Percentiles rank a stretch among this genome's conserved stretches.
These are phyloP conservation scores for Drosophila varians DNA, from an alignment of 1,140 invertebrate species.

Conservation along the genomic window DNA sequence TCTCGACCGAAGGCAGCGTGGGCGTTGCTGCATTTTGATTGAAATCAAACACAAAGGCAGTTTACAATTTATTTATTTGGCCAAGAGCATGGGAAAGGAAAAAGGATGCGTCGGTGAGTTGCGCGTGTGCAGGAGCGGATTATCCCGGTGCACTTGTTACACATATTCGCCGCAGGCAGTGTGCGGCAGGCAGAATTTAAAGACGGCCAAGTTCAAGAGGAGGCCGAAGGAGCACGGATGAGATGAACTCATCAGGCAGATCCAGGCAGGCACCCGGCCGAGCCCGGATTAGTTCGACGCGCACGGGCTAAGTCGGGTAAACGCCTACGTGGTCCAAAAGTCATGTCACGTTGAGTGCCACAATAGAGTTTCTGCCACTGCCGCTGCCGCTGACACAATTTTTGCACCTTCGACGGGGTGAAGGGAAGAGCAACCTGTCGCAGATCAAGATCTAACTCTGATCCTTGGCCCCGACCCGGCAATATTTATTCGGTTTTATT, in stretches of 20 bases:
- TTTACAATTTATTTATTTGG: constrained; percentile 81
- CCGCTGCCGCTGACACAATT: constrained; percentile 63
- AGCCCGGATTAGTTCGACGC: constrained; percentile 67
- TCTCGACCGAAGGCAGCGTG: constrained; percentile 12
- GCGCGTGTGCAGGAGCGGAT: constrained; percentile 74
- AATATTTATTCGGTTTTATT: constrained; percentile 81
- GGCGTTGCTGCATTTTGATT: constrained; percentile 79
- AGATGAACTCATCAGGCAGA: constrained; percentile 69
- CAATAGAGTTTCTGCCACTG: constrained; percentile 51
- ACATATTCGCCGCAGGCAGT: constrained; percentile 24
- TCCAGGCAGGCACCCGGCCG: constrained; percentile 13
- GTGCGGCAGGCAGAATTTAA: constrained; percentile 40
- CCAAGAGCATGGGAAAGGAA: constrained; percentile 27
- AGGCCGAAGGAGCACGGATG: constrained; percentile 2
- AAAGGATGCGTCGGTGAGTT: constrained; percentile 32
- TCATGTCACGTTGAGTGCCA: constrained; percentile 78
- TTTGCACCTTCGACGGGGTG: constrained; percentile 45
- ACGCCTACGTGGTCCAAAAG: constrained; percentile 73
- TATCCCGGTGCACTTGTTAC: constrained; percentile 71
- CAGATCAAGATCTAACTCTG: constrained; percentile 27
- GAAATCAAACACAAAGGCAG: constrained; percentile 76
- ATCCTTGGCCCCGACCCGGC: constrained; percentile 57
- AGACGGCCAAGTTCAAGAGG: constrained; percentile 67
- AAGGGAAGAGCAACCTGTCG: constrained; percentile 25
- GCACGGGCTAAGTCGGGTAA: constrained; percentile 75